Evolutionary conservation across 2,797 vertebrate genomes (phyloP).

Genomic region (Acrossocheilus wenchowensis): DNA sequence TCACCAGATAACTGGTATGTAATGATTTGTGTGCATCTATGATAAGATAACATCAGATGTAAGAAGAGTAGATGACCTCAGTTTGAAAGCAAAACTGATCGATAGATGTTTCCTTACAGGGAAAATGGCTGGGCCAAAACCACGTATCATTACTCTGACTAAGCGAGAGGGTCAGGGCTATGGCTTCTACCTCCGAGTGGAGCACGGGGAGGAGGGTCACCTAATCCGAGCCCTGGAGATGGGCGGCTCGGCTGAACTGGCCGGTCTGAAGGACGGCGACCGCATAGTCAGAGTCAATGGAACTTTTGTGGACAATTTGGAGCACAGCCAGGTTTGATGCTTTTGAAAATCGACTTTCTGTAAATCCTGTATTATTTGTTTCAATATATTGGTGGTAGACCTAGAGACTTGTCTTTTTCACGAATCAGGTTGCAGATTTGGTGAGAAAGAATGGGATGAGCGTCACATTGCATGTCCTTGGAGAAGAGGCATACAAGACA

Average conservation of each 20-base stretch:
- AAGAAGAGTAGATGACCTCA: slow-evolving; percentile 8
- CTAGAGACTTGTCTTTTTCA: neutral
- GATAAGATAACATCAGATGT: slow-evolving; percentile 45
- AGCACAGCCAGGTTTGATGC: slow-evolving; percentile 82
- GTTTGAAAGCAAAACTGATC: neutral
- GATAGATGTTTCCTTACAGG: slow-evolving; percentile 18
- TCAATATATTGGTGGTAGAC: neutral
- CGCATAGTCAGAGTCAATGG: slow-evolving; percentile 89
- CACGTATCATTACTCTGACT: slow-evolving; percentile 83
- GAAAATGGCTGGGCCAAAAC: slow-evolving; percentile 83
- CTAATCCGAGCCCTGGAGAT: slow-evolving; percentile 86
- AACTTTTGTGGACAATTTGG: slow-evolving; percentile 83
- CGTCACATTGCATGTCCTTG: slow-evolving; percentile 84
- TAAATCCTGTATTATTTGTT: neutral
- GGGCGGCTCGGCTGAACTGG: slow-evolving; percentile 84
- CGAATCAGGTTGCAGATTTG: slow-evolving; percentile 86
- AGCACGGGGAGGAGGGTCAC: slow-evolving; percentile 86
- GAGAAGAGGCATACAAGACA: slow-evolving; percentile 82
- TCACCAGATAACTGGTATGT: neutral
- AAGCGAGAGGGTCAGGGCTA: slow-evolving; percentile 83
- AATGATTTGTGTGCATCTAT: slow-evolving; percentile 29
- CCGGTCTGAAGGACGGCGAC: slow-evolving; percentile 93
- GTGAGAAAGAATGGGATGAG: slow-evolving; percentile 82
- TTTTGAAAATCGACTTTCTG: neutral
- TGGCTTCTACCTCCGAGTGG: slow-evolving; percentile 90